Evolutionary conservation across 2,797 vertebrate genomes (phyloP), one percentile per base, ranked within the genome.

Genomic region (Knipowitschia caucasica): DNA sequence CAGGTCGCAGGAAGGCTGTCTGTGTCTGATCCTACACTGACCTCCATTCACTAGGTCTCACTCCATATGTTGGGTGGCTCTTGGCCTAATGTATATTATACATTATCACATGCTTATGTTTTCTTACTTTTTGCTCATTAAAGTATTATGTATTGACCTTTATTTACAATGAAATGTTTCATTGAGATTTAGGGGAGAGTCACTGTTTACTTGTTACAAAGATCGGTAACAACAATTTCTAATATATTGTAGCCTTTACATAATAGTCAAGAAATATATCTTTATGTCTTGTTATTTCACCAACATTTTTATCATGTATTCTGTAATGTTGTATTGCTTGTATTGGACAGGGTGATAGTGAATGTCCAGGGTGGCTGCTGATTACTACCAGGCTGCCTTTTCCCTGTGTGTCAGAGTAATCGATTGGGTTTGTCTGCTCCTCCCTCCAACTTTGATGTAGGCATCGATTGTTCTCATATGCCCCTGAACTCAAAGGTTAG

Each of bases 401-500:
- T 73, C 64, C 66, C 69, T 65, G 61, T 75, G 78, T 85, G 81
- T 78, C 80, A 75, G 80, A 83, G 67, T 51, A 5, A 85, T 89
- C 76, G 80, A 88, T 86, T 63, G 73, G 73, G 77, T 81, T 77
- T 66, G 83, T 82, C 82, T 83, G 77, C 81, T 68, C 82, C 81
- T 80, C 82, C 78, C 73, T 82, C 72, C 62, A 84, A 80, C 79
- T 88, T 84, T 86, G 84, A 86, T 84, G 77, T 83, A 61, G 49
- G 50, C 78, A 87, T 88, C 71, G 84, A 87, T 89, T 84, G 85
- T 80, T 86, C 81, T 81, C 80, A 74, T 78, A 77, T 85, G 89
- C 79, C 82, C 84, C 79, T 77, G 79, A 87, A 88, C 84, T 88
- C 83, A 81, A 77, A 88, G 82, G 87, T 87, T 87, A 84, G 78